Percentiles rank a stretch among this genome's conserved stretches.
Evolutionary conservation across 1,140 invertebrate genomes (phyloP).

Genomic region (Zophobas atratus): DNA sequence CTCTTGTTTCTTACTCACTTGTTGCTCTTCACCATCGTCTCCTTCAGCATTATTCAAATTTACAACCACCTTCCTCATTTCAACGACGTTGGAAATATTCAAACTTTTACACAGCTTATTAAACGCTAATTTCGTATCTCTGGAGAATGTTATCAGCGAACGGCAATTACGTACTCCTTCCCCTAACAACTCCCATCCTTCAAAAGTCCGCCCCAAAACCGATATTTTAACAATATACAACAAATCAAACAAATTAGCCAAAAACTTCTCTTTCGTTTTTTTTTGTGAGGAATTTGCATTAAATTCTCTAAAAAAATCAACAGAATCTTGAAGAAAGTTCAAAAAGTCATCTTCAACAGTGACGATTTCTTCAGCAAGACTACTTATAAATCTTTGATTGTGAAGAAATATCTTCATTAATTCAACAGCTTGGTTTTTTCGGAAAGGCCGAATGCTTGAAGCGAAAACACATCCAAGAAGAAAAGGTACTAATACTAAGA

Average conservation of each 20-base stretch:
- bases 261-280: conserved; percentile 68
- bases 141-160: conserved; percentile 63
- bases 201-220: conserved; percentile 51
- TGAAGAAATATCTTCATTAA: conserved; percentile 75
- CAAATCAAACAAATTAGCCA: conserved; percentile 67
- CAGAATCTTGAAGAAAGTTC: conserved; percentile 63
- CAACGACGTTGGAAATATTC: conserved; percentile 63
- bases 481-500: conserved; percentile 71
- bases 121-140: conserved; percentile 69
- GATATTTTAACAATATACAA: conserved; percentile 67
- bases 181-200: conserved; percentile 57
- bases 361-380: conserved; percentile 56
- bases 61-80: conserved; percentile 56
- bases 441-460: conserved; percentile 73
- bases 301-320: conserved; percentile 65
- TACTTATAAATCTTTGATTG: conserved; percentile 69
- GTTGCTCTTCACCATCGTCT: conserved; percentile 54
- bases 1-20: conserved; percentile 62
- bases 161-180: conserved; percentile 65
- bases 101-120: conserved; percentile 68
- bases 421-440: conserved; percentile 77
- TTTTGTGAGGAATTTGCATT: conserved; percentile 53
- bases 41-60: conserved; percentile 56
- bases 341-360: conserved; percentile 64
- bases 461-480: conserved; percentile 76